Percentiles rank a stretch among this genome's conserved stretches.
Conservation (phyloP, 2,888 invertebrate genomes). For the Brachyptera risi region DNA sequence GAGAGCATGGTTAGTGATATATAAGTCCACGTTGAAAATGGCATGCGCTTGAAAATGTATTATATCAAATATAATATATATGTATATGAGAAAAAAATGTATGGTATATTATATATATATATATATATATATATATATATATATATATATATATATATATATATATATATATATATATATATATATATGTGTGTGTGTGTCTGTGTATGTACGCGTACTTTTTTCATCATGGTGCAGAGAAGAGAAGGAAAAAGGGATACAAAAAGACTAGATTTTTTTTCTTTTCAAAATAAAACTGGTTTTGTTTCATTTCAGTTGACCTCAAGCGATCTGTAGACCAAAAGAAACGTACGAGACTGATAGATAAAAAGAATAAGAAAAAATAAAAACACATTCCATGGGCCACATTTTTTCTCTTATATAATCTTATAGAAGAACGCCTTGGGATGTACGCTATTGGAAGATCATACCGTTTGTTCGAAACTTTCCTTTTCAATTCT, state of each 20-base stretch:
- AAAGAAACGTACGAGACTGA: constrained; percentile 17
- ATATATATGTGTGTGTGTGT: too few species aligned
- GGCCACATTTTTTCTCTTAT: constrained; percentile 9
- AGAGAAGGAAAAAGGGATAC: constrained; percentile 1
- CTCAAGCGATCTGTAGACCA: constrained; percentile 2
- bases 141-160: too few species aligned
- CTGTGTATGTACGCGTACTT: constrained; percentile 2
- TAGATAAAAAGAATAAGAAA: constrained; percentile 8
- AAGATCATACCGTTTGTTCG: too few species aligned
- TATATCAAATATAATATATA: too few species aligned
- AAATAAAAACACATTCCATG: constrained; percentile 16
- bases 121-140: too few species aligned
- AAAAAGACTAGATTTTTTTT: constrained; percentile 12
- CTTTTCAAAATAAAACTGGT: constrained; percentile 6
- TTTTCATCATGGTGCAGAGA: constrained; percentile 17
- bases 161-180: too few species aligned
- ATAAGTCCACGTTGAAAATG: too few species aligned
- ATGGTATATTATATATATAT: too few species aligned
- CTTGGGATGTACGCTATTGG: constrained; percentile 14
- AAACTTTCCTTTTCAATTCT: too few species aligned
- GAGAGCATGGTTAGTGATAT: too few species aligned
- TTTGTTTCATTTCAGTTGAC: constrained; percentile 15
- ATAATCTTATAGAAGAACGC: background rate
- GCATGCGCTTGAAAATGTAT: too few species aligned
- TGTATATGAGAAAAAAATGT: too few species aligned